phyloP scores from a whole-genome alignment of 30 jellyfish, hydroid and myxozoan species.

The Aurelia aurita complex sp. Pacific region DNA sequence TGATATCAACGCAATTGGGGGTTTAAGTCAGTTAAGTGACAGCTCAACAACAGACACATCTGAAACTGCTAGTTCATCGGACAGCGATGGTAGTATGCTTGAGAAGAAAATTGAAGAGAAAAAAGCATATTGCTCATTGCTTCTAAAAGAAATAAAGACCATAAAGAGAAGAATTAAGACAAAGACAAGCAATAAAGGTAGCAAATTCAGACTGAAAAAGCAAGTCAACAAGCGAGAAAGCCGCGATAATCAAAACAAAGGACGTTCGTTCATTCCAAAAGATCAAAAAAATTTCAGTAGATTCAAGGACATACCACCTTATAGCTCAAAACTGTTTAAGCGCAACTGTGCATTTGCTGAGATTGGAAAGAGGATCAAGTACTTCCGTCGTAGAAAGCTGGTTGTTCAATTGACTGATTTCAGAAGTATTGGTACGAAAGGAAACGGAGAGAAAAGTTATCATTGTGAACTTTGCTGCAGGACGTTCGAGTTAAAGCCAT shows the following conservation, averaged over 20 bases:
- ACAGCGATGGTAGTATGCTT: not conserved
- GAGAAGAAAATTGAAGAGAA: constrained; percentile 23
- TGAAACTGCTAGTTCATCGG: constrained; percentile 2
- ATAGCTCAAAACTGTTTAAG: too few relatives aligned
- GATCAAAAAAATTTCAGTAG: too few relatives aligned
- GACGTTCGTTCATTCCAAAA: not conserved
- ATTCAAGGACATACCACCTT: not conserved
- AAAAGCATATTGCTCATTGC: not conserved
- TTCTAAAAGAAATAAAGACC: not conserved
- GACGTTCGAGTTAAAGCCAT: not conserved
- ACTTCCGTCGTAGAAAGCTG: not conserved
- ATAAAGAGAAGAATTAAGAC: not conserved
- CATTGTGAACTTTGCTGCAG: not conserved
- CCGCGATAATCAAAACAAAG: not conserved
- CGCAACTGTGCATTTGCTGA: too few relatives aligned
- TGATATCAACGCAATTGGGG: not conserved
- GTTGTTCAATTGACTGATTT: not conserved
- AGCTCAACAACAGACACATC: not conserved
- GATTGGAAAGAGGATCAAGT: not conserved
- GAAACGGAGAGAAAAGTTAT: not conserved
- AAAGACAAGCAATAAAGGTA: not conserved
- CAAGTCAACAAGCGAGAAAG: not conserved
- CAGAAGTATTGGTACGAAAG: not conserved
- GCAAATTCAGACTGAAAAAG: not conserved
- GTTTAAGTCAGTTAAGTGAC: not conserved